Percentiles rank a stretch among this genome's conserved stretches.
Conservation (phyloP, 1,140 invertebrate genomes). For the Drosophila novamexicana region DNA sequence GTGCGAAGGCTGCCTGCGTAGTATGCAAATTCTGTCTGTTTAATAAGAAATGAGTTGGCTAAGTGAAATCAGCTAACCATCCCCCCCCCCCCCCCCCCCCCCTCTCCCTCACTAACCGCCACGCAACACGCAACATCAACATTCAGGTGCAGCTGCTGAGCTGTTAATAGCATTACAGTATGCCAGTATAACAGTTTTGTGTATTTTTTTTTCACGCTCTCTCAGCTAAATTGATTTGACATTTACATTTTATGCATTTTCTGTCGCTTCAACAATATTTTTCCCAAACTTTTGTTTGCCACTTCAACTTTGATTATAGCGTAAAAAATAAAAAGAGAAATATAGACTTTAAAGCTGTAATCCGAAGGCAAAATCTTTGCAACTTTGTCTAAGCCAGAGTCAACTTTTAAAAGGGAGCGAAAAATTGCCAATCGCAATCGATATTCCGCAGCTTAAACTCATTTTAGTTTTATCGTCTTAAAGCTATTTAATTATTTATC, state of each 20-base stretch:
- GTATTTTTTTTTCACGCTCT: too few species aligned
- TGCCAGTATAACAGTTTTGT: not conserved
- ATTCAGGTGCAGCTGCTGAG: constrained; percentile 6
- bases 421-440: too few species aligned
- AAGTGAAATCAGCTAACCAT: constrained; percentile 38
- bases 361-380: too few species aligned
- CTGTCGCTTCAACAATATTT: not conserved
- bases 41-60: constrained; percentile 41
- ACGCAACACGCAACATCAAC: not conserved
- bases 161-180: constrained; percentile 14
- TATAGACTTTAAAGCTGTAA: too few species aligned
- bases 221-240: not conserved
- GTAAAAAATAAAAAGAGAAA: too few species aligned
- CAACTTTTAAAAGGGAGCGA: too few species aligned
- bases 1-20: constrained; percentile 22
- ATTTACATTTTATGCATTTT: not conserved
- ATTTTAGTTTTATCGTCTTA: too few species aligned
- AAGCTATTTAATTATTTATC: too few species aligned
- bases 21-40: constrained; percentile 42
- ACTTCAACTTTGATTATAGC: too few species aligned
- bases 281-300: not conserved
- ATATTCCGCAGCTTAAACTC: too few species aligned
- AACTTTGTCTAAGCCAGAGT: too few species aligned
- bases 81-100: too few species aligned
- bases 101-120: not conserved